Base-by-base conservation (phyloP, 2,888 invertebrate species). In the Drosophila merina region DNA sequence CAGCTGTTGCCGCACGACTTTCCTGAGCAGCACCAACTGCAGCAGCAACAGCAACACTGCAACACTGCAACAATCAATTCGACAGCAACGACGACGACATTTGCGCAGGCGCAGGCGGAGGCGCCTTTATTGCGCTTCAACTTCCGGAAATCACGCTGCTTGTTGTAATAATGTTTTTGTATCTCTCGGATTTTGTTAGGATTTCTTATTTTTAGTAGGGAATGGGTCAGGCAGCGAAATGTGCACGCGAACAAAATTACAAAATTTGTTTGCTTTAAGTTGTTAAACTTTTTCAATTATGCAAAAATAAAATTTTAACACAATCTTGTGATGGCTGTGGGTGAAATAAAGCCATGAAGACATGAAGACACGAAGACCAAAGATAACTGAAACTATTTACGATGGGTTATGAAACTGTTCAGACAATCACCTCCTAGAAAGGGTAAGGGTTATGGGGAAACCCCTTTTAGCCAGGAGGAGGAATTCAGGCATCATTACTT, bases 81-180 rank as follows among this genome's bases (percentile, higher is more conserved):
- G 71, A 84, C 81, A 72, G 73, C 76, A 58, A 36, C 59, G 59
- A 57, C 73, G 70, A 78, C 82, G 77, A 85, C 82, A 87, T 85
- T 82, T 83, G 86, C 72, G 52, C 58, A 66, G 64, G 64, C 64
- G 52, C 52, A 71, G 77, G 64, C 64, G 52, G 45, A 71, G 77
- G 79, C 82, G 76, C 82, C 82, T 81, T 75, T 64, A 75, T 73
- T 84, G 78, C 69, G 79, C 81, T 76, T 75, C 60, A 79, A 79
- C 79, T 86, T 88, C 88, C 88, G 86, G 86, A 86, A 84, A 87
- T 88, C 86, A 86, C 88, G 86, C 82, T 76, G 74, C 74, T 56
- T 66, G 66, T 76, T 79, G 68, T 72, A 68, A 80, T 85, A 81
- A 76, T 85, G 82, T 77, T 79, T 74, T 64, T 55, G 60, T 56